Evolutionary conservation across 2,888 invertebrate genomes (phyloP).

Genomic region (Mimachlamys varia): DNA sequence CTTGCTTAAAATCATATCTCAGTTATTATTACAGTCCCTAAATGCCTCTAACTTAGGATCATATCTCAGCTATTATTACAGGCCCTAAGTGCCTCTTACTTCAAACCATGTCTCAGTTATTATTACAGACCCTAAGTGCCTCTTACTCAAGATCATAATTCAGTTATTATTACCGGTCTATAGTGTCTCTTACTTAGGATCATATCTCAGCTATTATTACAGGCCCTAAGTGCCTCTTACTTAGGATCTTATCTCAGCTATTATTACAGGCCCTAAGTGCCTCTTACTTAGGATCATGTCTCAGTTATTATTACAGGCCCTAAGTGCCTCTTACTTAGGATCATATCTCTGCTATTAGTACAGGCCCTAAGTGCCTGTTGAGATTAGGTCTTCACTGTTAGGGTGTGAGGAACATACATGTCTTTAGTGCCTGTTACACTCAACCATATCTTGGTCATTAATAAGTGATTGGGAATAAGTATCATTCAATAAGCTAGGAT

Average conservation of each 20-base stretch:
- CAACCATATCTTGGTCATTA: neutral
- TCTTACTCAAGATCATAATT: neutral
- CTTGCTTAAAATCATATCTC: neutral
- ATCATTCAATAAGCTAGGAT: neutral
- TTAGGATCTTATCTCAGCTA: neutral
- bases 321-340: neutral
- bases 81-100: neutral
- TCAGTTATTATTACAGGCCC: neutral
- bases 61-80: no score
- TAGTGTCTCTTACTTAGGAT: neutral
- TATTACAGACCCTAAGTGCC: neutral
- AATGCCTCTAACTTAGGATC: neutral
- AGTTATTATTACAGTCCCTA: neutral
- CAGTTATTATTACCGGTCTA: neutral
- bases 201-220: neutral
- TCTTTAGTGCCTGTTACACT: neutral
- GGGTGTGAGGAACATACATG: neutral
- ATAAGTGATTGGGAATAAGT: neutral
- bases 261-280: neutral
- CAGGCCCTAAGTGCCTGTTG: neutral
- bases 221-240: neutral
- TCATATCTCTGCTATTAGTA: neutral
- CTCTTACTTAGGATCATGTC: no score
- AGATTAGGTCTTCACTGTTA: neutral
- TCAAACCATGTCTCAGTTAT: neutral